Evolutionary conservation across 2,113 vertebrate genomes (phyloP).

Genomic region (Datnioides undecimradiatus): DNA sequence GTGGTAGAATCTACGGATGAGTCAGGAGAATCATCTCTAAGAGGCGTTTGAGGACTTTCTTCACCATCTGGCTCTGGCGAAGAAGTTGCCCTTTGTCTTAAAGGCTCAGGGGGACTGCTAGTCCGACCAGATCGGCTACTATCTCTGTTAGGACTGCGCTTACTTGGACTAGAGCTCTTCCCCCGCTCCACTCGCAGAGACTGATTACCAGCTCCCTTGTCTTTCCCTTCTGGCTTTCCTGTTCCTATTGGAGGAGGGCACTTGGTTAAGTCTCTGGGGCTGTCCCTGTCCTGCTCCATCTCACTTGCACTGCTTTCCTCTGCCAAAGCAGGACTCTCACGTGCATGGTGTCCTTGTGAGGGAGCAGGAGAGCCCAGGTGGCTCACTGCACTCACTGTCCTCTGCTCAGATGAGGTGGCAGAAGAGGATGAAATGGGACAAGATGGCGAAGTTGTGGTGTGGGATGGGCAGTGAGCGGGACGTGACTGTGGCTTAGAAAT

Average conservation of each 20-base stretch:
- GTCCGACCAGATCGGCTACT: constrained; percentile 56
- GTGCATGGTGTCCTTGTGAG: constrained; percentile 77
- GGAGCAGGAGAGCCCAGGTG: constrained; percentile 68
- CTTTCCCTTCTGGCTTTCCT: constrained; percentile 79
- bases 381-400: constrained; percentile 71
- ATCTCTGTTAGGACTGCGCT: constrained; percentile 81
- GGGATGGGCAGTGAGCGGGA: constrained; percentile 68
- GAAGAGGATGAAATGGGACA: constrained; percentile 69
- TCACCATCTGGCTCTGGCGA: constrained; percentile 69
- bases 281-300: constrained; percentile 73
- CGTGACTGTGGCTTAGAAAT: constrained; percentile 75
- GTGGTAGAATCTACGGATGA: constrained; percentile 79
- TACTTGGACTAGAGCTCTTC: constrained; percentile 81
- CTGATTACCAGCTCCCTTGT: constrained; percentile 71
- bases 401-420: constrained; percentile 71
- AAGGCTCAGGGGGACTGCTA: constrained; percentile 67
- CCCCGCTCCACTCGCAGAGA: constrained; percentile 72
- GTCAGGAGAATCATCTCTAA: constrained; percentile 80
- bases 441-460: constrained; percentile 59
- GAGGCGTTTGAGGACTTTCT: constrained; percentile 67
- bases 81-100: constrained; percentile 74
- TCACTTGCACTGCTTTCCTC: constrained; percentile 78
- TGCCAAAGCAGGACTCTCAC: constrained; percentile 71
- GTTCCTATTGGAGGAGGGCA: constrained; percentile 60
- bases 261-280: constrained; percentile 81